These are phyloP conservation scores for Tetragonula carbonaria DNA, from an alignment of 2,888 invertebrate genomes.

Conservation along the genomic window DNA sequence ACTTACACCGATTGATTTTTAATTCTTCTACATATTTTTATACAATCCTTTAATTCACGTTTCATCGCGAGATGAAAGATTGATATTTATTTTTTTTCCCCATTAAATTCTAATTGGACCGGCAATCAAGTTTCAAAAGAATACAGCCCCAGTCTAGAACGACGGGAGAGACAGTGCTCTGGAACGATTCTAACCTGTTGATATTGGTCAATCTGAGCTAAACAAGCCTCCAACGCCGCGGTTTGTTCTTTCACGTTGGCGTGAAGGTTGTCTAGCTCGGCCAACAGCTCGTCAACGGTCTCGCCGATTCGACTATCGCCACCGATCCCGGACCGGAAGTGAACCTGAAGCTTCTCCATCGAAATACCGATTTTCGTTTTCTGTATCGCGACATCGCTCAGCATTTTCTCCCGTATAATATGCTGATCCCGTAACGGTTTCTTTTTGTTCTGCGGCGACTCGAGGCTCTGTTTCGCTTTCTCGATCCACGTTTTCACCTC, in stretches of 20 bases:
- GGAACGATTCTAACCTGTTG: constrained; percentile 86
- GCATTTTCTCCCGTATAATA: constrained; percentile 92
- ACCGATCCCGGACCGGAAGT: constrained; percentile 94
- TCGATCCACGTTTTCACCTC: constrained; percentile 96
- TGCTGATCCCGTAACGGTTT: constrained; percentile 95
- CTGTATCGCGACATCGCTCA: constrained; percentile 94
- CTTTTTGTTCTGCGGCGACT: constrained; percentile 93
- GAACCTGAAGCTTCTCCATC: constrained; percentile 95
- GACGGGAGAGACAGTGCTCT: neutral
- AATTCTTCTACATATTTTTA: no score
- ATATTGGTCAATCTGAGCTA: constrained; percentile 94
- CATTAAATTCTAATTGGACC: constrained; percentile 6
- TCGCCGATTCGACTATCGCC: constrained; percentile 91
- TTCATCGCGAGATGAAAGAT: neutral
- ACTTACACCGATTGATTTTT: no score
- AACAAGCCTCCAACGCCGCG: constrained; percentile 89
- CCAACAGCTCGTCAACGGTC: constrained; percentile 89
- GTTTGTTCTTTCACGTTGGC: constrained; percentile 88
- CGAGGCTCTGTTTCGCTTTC: constrained; percentile 91
- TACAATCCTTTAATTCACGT: neutral
- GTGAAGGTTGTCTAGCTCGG: constrained; percentile 89
- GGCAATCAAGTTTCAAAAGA: constrained; percentile 42
- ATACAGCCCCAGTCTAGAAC: constrained; percentile 23
- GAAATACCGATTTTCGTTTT: constrained; percentile 95
- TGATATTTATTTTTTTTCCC: neutral